phyloP scores from a whole-genome alignment of 2,797 vertebrate species.

The Micrastur ruficollis region DNA sequence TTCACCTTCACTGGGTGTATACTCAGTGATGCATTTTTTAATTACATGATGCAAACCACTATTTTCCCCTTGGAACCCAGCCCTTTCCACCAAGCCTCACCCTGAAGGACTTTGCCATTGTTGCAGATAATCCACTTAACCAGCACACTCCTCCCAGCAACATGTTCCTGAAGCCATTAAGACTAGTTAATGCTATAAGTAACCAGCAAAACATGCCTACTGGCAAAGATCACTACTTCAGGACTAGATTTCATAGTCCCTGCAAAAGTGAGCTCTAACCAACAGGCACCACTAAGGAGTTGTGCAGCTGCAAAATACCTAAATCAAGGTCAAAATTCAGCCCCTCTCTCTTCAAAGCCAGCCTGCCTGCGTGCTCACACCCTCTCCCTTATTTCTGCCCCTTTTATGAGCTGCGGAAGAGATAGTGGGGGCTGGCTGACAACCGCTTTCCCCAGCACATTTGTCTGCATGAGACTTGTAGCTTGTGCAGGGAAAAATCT shows the following conservation, averaged over 20 bases:
- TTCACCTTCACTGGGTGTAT: background rate
- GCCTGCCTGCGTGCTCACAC: background rate
- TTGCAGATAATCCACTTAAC: background rate
- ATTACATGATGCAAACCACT: background rate
- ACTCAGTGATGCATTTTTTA: background rate
- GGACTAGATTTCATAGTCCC: background rate
- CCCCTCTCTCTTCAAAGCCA: background rate
- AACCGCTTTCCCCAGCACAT: fast-evolving
- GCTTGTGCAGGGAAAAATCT: background rate
- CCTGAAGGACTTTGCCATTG: background rate
- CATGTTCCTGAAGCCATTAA: background rate
- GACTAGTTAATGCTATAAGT: background rate
- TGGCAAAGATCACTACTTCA: background rate
- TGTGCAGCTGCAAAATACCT: background rate
- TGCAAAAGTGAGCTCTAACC: background rate
- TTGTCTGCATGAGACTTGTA: background rate
- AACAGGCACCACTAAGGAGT: background rate
- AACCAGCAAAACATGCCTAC: background rate
- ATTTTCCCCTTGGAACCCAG: background rate
- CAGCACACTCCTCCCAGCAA: background rate
- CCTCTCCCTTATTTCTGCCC: background rate
- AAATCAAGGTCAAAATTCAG: background rate
- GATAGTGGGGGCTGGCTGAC: fast-evolving
- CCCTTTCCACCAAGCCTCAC: background rate
- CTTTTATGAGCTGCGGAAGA: background rate